Evolutionary conservation across 2,113 vertebrate genomes (phyloP).

Genomic region (Ciconia maguari): DNA sequence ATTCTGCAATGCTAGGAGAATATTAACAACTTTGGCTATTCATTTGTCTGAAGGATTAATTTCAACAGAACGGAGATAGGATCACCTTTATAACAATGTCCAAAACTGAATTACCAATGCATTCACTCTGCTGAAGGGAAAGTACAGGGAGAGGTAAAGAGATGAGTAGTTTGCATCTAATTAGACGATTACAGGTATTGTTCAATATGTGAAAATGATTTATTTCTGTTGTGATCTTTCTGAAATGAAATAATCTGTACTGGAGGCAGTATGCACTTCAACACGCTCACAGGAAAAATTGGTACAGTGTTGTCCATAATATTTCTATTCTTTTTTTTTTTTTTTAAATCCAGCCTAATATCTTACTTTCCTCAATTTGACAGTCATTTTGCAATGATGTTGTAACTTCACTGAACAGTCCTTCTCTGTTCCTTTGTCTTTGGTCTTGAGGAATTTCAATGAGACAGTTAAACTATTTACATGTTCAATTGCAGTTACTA

Average conservation of each 20-base stretch:
- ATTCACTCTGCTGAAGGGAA: neutral
- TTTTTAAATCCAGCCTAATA: neutral
- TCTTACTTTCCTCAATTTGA: neutral
- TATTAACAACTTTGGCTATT: neutral
- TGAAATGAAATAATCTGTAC: neutral
- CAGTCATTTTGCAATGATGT: neutral
- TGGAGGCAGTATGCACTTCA: neutral
- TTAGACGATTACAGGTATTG: neutral
- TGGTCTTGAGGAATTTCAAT: neutral
- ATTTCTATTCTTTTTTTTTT: neutral
- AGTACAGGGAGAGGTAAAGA: neutral
- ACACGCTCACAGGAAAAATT: neutral
- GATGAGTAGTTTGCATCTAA: neutral
- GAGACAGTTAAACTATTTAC: neutral
- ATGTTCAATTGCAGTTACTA: neutral
- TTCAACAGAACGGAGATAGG: neutral
- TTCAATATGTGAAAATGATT: neutral
- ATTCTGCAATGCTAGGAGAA: neutral
- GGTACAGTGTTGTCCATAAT: neutral
- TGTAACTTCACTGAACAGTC: rapidly evolving
- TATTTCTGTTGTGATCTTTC: neutral
- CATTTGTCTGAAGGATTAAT: neutral
- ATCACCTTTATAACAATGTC: neutral
- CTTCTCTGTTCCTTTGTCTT: neutral
- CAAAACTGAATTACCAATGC: neutral